Evolutionary conservation across 2,797 vertebrate species (phyloP).

Genomic region (Clarias pachynema): DNA sequence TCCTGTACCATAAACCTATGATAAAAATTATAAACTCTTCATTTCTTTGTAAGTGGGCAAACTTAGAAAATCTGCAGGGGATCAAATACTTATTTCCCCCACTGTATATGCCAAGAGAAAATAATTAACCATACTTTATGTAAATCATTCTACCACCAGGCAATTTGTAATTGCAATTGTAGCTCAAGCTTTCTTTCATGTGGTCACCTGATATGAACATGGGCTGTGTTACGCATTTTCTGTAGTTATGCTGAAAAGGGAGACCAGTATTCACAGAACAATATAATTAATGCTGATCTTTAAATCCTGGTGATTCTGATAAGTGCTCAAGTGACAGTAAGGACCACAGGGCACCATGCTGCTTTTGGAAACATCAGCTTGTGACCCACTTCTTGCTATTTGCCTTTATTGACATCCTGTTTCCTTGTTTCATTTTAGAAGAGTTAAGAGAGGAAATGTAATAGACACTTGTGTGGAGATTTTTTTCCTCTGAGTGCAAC

Average conservation of each 20-base stretch:
- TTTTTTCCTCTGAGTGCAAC: constrained; percentile 14
- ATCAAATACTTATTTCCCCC: no score
- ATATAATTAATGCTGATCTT: not conserved
- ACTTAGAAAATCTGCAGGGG: no score
- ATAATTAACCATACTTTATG: not conserved
- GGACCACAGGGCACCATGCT: constrained; percentile 29
- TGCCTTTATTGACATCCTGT: constrained; percentile 41
- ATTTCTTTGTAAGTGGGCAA: no score
- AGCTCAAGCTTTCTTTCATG: not conserved
- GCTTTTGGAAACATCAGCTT: constrained; percentile 38
- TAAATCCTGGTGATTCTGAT: not conserved
- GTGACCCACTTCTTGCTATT: constrained; percentile 40
- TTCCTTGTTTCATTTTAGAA: constrained; percentile 28
- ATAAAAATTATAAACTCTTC: no score
- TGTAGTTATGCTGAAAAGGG: not conserved
- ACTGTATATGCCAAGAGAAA: not conserved
- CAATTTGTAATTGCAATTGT: not conserved
- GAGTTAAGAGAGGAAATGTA: constrained; percentile 43
- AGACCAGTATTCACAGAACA: not conserved
- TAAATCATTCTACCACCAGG: not conserved
- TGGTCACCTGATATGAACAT: not conserved
- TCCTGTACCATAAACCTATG: no score
- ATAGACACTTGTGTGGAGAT: constrained; percentile 28
- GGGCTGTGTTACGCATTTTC: not conserved
- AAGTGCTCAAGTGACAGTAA: constrained; percentile 12